Evolutionary conservation across 2,888 invertebrate species (phyloP).

Genomic region (Prenolepis imparis): DNA sequence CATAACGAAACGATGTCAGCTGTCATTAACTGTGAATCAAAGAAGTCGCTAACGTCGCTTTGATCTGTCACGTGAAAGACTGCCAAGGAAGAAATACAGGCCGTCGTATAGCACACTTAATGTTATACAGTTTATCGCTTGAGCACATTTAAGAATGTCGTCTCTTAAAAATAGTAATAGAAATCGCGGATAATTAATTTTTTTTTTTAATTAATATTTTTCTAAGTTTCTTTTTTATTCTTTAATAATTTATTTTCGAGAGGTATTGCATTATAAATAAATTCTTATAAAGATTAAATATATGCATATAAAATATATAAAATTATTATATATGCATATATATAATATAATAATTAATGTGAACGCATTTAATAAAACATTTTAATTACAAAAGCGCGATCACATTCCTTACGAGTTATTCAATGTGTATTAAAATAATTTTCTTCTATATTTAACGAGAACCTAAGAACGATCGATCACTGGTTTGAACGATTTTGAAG

Average conservation of each 20-base stretch:
- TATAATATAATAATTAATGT: neutral
- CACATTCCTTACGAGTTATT: neutral
- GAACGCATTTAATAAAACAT: neutral
- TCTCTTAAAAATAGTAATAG: neutral
- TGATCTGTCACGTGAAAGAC: constrained; percentile 27
- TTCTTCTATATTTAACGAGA: neutral
- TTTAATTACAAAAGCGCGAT: neutral
- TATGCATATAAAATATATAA: neutral
- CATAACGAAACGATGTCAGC: constrained; percentile 43
- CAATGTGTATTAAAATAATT: neutral
- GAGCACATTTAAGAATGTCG: neutral
- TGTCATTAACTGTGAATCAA: constrained; percentile 41
- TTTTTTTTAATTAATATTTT: neutral
- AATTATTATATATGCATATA: too few relatives aligned
- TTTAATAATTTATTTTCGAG: neutral
- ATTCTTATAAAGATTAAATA: constrained; percentile 6
- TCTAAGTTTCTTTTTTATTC: neutral
- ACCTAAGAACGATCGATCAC: neutral
- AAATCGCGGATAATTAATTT: neutral
- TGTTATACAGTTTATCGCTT: neutral
- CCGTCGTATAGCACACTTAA: neutral
- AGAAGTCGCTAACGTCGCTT: constrained; percentile 4
- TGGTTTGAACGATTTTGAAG: neutral
- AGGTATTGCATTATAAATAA: neutral
- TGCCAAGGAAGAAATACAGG: neutral